Conservation (phyloP, 2,113 vertebrate species). For the Prinia subflava region DNA sequence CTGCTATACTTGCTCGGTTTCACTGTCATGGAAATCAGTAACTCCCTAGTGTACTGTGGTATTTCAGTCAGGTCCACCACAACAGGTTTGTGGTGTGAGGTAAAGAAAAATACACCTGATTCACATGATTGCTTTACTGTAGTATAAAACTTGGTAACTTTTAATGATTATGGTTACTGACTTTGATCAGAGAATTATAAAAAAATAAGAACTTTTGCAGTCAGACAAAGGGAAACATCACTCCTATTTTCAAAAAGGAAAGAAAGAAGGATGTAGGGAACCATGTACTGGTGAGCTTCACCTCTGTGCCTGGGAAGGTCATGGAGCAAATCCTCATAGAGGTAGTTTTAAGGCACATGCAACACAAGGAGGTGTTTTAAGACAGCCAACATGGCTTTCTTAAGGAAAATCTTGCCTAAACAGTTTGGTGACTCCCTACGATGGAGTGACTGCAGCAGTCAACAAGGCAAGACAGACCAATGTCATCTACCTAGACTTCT, state of each 20-base stretch:
- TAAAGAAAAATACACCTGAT: not conserved
- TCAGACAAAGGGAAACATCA: not conserved
- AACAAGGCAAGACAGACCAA: accelerated
- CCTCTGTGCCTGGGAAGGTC: not conserved
- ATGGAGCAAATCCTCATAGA: not conserved
- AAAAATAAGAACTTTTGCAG: not conserved
- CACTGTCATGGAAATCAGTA: not conserved
- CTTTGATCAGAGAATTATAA: not conserved
- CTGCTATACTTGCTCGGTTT: not conserved
- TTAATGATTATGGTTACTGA: not conserved
- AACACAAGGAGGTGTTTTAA: not conserved
- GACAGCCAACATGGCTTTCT: not conserved
- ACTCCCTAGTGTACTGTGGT: not conserved
- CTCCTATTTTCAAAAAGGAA: not conserved
- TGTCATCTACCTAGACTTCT: not conserved
- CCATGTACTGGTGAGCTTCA: not conserved
- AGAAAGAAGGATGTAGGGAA: not conserved
- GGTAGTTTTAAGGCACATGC: not conserved
- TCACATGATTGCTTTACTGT: not conserved
- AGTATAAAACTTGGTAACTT: not conserved
- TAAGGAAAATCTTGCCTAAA: not conserved
- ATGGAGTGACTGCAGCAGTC: not conserved
- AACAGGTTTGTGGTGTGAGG: not conserved
- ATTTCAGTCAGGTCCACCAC: not conserved
- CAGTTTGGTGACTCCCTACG: not conserved